Evolutionary conservation across 2,888 invertebrate genomes (phyloP).

Genomic region (Drosophila pseudotalamancana): DNA sequence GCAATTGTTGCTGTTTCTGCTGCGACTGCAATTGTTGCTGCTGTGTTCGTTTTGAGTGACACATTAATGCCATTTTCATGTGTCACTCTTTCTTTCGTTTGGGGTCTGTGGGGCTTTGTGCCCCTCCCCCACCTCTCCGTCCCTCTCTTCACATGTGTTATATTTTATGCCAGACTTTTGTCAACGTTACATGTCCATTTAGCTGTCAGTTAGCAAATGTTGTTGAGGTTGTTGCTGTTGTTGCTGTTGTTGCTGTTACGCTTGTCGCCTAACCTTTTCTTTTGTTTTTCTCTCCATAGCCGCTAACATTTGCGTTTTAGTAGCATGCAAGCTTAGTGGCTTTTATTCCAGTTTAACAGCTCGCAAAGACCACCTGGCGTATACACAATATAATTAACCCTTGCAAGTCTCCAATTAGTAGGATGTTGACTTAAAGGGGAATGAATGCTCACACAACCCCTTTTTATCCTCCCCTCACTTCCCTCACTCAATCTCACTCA

Average conservation of each 20-base stretch:
- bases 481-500: constrained; percentile 1
- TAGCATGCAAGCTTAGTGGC: neutral
- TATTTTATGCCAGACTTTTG: constrained; percentile 80
- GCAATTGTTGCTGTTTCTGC: constrained; percentile 36
- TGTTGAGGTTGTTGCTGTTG: constrained; percentile 46
- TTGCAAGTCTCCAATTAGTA: constrained; percentile 45
- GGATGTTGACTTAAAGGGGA: constrained; percentile 17
- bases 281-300: constrained; percentile 21
- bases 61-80: constrained; percentile 82
- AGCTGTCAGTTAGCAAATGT: constrained; percentile 76
- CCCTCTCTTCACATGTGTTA: too few species aligned
- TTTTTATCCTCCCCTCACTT: neutral
- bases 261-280: constrained; percentile 49
- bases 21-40: constrained; percentile 44
- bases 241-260: constrained; percentile 24
- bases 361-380: constrained; percentile 26
- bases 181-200: constrained; percentile 80
- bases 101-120: constrained; percentile 56
- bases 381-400: constrained; percentile 45
- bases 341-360: neutral
- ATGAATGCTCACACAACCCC: constrained; percentile 7
- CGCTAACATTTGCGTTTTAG: constrained; percentile 30
- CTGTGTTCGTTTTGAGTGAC: constrained; percentile 78
- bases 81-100: constrained; percentile 81
- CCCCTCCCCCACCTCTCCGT: too few species aligned